phyloP scores from a whole-genome alignment of 2,797 vertebrate species.

The Poecilia velifera region DNA sequence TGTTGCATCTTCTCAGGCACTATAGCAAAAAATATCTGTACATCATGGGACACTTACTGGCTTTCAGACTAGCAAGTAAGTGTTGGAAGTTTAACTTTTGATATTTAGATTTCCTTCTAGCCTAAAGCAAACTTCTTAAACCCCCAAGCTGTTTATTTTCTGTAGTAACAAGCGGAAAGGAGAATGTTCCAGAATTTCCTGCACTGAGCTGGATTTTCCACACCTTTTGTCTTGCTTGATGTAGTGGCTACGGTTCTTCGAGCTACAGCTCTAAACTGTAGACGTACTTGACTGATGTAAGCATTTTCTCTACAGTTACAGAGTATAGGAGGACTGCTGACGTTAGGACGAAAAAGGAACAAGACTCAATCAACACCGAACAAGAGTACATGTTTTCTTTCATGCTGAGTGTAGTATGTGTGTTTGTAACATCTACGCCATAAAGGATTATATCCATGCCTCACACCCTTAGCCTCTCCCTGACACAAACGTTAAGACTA shows the following conservation, averaged over 20 bases:
- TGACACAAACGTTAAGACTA: slow-evolving; percentile 24
- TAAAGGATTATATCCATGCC: slow-evolving; percentile 32
- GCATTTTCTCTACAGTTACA: background rate
- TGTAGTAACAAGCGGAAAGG: slow-evolving; percentile 3
- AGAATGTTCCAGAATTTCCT: slow-evolving; percentile 20
- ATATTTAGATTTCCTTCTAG: slow-evolving; percentile 42
- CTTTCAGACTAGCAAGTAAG: slow-evolving; percentile 18
- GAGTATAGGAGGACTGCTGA: slow-evolving; percentile 1
- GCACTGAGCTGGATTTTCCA: slow-evolving; percentile 2
- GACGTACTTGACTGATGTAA: background rate
- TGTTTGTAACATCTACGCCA: slow-evolving; percentile 29
- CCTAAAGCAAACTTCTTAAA: slow-evolving; percentile 20
- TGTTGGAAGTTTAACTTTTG: slow-evolving; percentile 16
- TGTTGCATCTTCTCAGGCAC: slow-evolving; percentile 17
- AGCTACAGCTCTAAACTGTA: background rate
- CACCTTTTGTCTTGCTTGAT: slow-evolving; percentile 21
- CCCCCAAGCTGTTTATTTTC: slow-evolving; percentile 19
- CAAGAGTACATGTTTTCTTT: slow-evolving; percentile 15
- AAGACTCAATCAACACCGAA: slow-evolving; percentile 10
- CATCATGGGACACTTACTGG: background rate
- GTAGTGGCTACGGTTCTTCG: slow-evolving; percentile 4
- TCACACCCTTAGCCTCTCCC: slow-evolving; percentile 21
- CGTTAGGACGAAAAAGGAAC: slow-evolving; percentile 8
- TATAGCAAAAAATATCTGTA: slow-evolving; percentile 22
- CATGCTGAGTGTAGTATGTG: slow-evolving; percentile 23